These are phyloP conservation scores for Galeopsomyia nigrocyanea DNA, from an alignment of 2,888 invertebrate genomes.

Conservation along the genomic window DNA sequence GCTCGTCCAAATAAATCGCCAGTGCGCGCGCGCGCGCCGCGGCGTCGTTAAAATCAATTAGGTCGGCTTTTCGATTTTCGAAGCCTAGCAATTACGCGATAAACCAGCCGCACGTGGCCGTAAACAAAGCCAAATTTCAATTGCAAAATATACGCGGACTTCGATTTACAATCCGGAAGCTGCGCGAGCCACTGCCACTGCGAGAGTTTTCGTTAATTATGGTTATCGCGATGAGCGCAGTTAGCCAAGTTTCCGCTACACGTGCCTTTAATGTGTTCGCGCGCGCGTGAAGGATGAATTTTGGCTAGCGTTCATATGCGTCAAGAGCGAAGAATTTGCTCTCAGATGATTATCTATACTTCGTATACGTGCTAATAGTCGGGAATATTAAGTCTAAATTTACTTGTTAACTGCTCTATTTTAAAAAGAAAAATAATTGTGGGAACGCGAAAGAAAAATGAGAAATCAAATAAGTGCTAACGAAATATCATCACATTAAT, in stretches of 20 bases:
- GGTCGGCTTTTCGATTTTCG: slow-evolving; percentile 23
- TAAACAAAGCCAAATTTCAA: slow-evolving; percentile 30
- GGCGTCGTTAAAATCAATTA: slow-evolving; percentile 16
- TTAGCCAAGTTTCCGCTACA: not conserved
- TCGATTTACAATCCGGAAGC: not conserved
- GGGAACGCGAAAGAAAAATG: no score
- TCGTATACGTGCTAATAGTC: no score
- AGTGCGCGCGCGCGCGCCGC: not conserved
- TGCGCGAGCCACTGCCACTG: not conserved
- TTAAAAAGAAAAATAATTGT: no score
- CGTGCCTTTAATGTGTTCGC: not conserved
- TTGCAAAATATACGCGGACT: slow-evolving; percentile 14
- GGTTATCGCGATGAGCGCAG: not conserved
- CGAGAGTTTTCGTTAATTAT: slow-evolving; percentile 19
- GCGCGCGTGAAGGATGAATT: slow-evolving; percentile 4
- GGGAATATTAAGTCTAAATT: no score
- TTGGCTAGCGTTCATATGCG: not conserved
- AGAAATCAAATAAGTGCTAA: not conserved
- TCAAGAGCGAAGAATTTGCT: slow-evolving; percentile 20
- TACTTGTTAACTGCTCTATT: no score
- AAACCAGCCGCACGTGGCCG: not conserved
- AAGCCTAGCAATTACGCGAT: slow-evolving; percentile 18
- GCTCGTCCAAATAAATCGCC: not conserved
- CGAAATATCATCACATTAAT: slow-evolving; percentile 35
- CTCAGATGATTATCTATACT: slow-evolving; percentile 5